Conservation (phyloP, 2,888 invertebrate genomes). For the Tridacna gigas region DNA sequence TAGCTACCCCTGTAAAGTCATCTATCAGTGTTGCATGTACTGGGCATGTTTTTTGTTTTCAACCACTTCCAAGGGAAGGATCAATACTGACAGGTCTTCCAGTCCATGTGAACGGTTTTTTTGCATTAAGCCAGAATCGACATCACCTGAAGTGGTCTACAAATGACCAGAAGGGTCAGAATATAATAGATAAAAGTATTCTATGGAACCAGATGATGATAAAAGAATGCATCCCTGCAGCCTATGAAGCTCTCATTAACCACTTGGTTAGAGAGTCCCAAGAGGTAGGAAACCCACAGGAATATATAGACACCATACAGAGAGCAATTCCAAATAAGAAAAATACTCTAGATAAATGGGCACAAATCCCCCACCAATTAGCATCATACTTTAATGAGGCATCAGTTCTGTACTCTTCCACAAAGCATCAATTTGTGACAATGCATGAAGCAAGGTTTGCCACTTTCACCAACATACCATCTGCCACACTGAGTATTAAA, state of each 20-base stretch:
- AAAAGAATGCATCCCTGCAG: constrained; percentile 71
- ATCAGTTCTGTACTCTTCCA: constrained; percentile 54
- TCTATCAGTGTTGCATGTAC: constrained; percentile 1
- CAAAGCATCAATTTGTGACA: constrained; percentile 26
- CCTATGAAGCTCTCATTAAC: constrained; percentile 49
- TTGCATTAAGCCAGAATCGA: constrained; percentile 79
- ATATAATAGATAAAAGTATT: constrained; percentile 66
- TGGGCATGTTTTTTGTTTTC: constrained; percentile 71
- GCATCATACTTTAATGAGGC: no score
- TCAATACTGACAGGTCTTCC: constrained; percentile 78
- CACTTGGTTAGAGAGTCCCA: no score
- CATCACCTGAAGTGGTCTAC: constrained; percentile 82
- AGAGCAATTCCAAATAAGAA: not conserved
- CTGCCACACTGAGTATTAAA: not conserved
- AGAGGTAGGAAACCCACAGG: no score
- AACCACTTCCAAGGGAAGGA: constrained; percentile 78
- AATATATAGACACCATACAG: not conserved
- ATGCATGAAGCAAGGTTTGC: constrained; percentile 40
- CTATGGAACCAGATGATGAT: constrained; percentile 78
- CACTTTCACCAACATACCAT: not conserved
- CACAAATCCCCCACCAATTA: constrained; percentile 22
- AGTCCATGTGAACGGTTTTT: constrained; percentile 82
- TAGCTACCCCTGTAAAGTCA: constrained; percentile 37
- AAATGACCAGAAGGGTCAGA: constrained; percentile 58
- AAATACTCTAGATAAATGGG: constrained; percentile 31